Evolutionary conservation across 2,888 invertebrate genomes (phyloP).

Genomic region (Nemoura dubitans): DNA sequence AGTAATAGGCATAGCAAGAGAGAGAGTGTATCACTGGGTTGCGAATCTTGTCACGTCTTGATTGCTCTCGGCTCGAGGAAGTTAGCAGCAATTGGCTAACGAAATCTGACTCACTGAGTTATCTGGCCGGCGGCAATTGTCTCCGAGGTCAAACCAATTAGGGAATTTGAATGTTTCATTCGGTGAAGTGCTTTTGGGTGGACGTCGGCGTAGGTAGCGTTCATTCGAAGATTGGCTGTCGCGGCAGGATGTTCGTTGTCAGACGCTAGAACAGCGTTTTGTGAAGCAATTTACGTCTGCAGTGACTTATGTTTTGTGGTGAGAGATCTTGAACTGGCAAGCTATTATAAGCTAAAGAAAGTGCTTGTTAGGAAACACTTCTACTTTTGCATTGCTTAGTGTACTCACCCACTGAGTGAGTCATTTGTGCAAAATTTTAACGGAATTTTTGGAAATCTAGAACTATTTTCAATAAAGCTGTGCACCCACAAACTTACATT

Average conservation of each 20-base stretch:
- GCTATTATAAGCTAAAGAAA: too few relatives aligned
- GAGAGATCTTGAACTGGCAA: too few relatives aligned
- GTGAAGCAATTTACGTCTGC: not conserved
- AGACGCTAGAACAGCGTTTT: not conserved
- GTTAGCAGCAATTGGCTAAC: constrained; percentile 5
- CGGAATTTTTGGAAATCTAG: too few relatives aligned
- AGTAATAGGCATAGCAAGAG: too few relatives aligned
- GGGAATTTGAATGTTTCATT: not conserved
- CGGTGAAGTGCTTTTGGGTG: not conserved
- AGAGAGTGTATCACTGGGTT: not conserved
- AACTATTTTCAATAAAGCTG: too few relatives aligned
- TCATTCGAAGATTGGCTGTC: not conserved
- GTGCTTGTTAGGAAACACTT: too few relatives aligned
- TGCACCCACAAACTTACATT: too few relatives aligned
- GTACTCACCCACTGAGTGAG: too few relatives aligned
- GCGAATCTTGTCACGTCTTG: not conserved
- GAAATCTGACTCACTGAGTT: not conserved
- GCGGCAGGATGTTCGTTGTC: not conserved
- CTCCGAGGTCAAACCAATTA: not conserved
- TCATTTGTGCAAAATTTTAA: too few relatives aligned
- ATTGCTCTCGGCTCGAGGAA: not conserved
- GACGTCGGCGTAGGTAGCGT: not conserved
- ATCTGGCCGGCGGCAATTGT: not conserved
- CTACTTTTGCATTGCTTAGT: too few relatives aligned
- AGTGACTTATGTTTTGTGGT: too few relatives aligned